These are phyloP conservation scores for Aldabrachelys gigantea DNA, from an alignment of 2,113 vertebrate genomes.

Conservation along the genomic window DNA sequence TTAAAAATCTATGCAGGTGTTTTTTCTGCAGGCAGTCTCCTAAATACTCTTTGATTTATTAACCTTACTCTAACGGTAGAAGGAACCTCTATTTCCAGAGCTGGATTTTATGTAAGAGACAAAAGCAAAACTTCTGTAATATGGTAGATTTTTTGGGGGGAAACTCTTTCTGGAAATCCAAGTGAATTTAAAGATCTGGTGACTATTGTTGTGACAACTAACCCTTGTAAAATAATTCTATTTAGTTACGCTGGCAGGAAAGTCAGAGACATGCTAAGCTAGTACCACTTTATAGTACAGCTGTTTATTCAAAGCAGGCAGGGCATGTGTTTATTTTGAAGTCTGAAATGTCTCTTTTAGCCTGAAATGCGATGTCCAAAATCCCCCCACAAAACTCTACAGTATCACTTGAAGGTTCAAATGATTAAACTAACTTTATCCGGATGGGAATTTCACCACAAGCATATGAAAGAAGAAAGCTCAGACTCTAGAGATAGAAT, in stretches of 20 bases:
- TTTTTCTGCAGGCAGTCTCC: constrained; percentile 36
- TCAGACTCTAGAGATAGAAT: constrained; percentile 49
- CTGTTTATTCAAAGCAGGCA: constrained; percentile 65
- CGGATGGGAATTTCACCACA: constrained; percentile 43
- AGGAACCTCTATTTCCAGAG: not conserved
- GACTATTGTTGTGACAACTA: constrained; percentile 54
- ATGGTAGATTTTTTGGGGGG: not conserved
- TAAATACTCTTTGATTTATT: not conserved
- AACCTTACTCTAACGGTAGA: rapidly evolving
- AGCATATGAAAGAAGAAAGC: constrained; percentile 51
- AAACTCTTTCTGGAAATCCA: not conserved
- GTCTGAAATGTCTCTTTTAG: constrained; percentile 22
- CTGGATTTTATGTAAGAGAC: not conserved
- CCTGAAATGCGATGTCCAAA: not conserved
- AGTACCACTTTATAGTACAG: constrained; percentile 43
- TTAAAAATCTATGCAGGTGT: constrained; percentile 59
- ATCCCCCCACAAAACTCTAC: not conserved
- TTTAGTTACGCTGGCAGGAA: constrained; percentile 59
- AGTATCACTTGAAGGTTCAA: constrained; percentile 17
- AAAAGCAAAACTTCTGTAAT: not conserved
- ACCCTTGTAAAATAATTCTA: constrained; percentile 52
- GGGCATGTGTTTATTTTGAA: constrained; percentile 44
- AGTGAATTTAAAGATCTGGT: not conserved
- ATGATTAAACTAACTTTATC: constrained; percentile 11
- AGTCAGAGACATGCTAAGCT: constrained; percentile 37